A percentile compares a stretch with the other conserved stretches of the same genome.
Evolutionary conservation across 2,797 vertebrate species (phyloP).

Genomic region (Lithobates pipiens): DNA sequence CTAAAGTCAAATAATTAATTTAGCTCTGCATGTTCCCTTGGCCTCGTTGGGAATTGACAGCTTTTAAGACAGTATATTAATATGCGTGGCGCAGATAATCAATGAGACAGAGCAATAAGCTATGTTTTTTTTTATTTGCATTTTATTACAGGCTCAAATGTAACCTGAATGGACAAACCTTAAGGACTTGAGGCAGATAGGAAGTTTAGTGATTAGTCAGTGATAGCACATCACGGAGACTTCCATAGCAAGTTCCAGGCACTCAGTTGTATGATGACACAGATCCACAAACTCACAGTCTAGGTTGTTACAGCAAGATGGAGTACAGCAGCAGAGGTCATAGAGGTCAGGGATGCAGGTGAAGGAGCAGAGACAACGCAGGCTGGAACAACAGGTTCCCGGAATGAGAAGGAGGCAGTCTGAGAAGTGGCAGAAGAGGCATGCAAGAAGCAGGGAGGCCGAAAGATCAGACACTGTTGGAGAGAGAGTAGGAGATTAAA

Average conservation of each 20-base stretch:
- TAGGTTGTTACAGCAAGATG: slow-evolving; percentile 2
- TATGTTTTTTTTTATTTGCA: not conserved
- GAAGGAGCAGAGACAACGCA: slow-evolving; percentile 27
- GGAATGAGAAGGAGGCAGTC: slow-evolving; percentile 28
- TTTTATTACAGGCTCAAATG: not conserved
- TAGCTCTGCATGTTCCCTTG: not conserved
- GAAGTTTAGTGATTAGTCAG: slow-evolving; percentile 16
- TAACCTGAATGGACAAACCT: not conserved
- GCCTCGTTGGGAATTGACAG: not conserved
- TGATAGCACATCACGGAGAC: slow-evolving; percentile 50
- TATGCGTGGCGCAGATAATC: not conserved
- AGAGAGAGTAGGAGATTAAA: not conserved
- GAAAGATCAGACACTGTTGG: slow-evolving; percentile 26
- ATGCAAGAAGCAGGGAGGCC: slow-evolving; percentile 39
- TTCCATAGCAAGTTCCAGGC: slow-evolving; percentile 58
- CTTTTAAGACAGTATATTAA: not conserved
- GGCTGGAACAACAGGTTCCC: slow-evolving; percentile 3
- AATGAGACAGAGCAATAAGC: not conserved
- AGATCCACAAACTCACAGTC: slow-evolving; percentile 24
- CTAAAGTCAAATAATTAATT: too few relatives aligned
- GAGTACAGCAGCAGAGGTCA: slow-evolving; percentile 35
- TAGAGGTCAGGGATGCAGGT: not conserved
- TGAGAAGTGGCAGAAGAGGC: slow-evolving; percentile 45
- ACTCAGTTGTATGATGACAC: slow-evolving; percentile 49
- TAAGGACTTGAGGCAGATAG: not conserved